These are phyloP conservation scores for Melikaiella ostensackeni DNA, from an alignment of 2,888 invertebrate species.

Conservation along the genomic window DNA sequence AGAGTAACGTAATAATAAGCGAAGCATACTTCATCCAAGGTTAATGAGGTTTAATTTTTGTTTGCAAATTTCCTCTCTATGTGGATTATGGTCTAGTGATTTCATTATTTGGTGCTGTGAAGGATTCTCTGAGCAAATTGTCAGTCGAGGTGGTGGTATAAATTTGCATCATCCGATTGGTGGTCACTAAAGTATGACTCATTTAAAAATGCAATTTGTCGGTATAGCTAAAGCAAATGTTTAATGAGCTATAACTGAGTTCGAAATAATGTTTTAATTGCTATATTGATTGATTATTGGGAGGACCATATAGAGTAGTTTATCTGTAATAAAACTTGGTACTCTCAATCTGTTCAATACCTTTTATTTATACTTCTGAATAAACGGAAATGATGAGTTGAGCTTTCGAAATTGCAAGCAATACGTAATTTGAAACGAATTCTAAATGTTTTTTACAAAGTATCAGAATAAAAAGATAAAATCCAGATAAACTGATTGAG, in stretches of 20 bases:
- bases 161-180: slow-evolving; percentile 54
- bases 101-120: slow-evolving; percentile 49
- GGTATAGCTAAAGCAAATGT: too few species aligned
- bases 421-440: background rate
- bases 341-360: background rate
- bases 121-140: slow-evolving; percentile 48
- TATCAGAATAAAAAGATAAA: too few species aligned
- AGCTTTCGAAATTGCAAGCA: background rate
- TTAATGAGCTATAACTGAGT: background rate
- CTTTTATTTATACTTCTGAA: background rate
- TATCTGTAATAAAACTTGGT: background rate
- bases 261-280: background rate
- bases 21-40: slow-evolving; percentile 20
- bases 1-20: background rate
- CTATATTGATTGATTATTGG: background rate
- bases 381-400: background rate
- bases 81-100: slow-evolving; percentile 52
- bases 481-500: too few species aligned
- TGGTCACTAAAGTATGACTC: background rate
- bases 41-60: slow-evolving; percentile 47
- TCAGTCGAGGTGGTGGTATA: slow-evolving; percentile 47
- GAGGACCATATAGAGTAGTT: background rate
- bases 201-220: background rate
- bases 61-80: slow-evolving; percentile 58
- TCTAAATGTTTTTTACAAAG: too few species aligned